These are phyloP conservation scores for Nymphicus hollandicus DNA, from an alignment of 2,113 vertebrate genomes.

Conservation along the genomic window DNA sequence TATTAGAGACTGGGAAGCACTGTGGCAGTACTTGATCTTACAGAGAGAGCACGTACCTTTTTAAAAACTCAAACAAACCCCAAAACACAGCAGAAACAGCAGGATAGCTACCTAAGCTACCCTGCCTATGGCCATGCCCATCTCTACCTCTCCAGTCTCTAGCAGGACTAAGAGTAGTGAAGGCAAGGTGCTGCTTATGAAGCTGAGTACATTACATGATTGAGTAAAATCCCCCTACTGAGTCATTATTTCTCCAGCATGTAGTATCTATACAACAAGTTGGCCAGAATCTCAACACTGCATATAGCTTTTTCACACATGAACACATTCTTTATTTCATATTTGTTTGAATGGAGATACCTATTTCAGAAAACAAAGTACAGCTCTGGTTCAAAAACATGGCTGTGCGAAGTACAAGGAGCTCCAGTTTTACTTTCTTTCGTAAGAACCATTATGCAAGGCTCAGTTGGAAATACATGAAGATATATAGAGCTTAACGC, in stretches of 20 bases:
- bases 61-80: background rate
- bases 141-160: background rate
- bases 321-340: constrained; percentile 39
- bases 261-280: constrained; percentile 19
- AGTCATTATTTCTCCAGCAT: constrained; percentile 13
- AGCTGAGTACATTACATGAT: background rate
- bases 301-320: constrained; percentile 59
- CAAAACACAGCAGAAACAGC: background rate
- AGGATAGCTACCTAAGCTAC: background rate
- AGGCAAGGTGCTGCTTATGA: background rate
- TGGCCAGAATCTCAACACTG: constrained; percentile 38
- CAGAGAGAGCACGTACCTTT: background rate
- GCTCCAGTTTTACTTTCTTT: background rate
- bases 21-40: background rate
- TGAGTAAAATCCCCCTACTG: background rate
- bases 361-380: constrained; percentile 46
- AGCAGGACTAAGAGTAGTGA: background rate
- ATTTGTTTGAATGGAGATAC: constrained; percentile 33
- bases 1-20: background rate
- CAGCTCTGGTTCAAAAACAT: background rate
- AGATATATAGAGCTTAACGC: background rate
- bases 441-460: background rate
- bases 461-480: background rate
- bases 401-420: background rate
- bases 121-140: background rate